These are phyloP conservation scores for Copsychus sechellarum DNA, from an alignment of 2,113 vertebrate species.

Conservation along the genomic window DNA sequence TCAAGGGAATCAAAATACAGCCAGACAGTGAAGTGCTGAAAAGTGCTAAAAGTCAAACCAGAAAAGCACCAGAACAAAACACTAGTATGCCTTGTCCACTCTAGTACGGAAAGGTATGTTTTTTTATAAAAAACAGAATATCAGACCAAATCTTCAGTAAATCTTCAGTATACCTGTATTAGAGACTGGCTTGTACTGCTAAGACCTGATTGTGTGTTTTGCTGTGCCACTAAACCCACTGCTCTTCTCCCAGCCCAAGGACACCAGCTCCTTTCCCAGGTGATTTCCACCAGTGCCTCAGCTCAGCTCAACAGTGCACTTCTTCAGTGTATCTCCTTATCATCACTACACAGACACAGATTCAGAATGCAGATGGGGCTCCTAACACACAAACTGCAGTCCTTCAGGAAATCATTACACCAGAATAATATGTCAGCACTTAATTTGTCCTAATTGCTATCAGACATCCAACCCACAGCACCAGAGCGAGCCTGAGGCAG, in stretches of 20 bases:
- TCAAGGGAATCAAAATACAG: not conserved
- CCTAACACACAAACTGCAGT: not conserved
- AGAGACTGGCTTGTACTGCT: not conserved
- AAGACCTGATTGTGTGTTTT: not conserved
- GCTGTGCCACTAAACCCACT: not conserved
- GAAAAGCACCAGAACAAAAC: not conserved
- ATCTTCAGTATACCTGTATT: not conserved
- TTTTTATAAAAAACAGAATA: not conserved
- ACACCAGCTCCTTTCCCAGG: not conserved
- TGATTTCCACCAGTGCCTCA: not conserved
- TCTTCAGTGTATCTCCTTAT: not conserved
- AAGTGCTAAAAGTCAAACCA: not conserved
- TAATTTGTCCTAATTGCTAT: not conserved
- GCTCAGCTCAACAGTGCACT: not conserved
- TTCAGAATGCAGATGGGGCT: not conserved
- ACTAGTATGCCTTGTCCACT: not conserved
- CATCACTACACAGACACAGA: not conserved
- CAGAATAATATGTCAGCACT: not conserved
- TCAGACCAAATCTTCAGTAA: not conserved
- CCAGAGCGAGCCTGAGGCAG: not conserved
- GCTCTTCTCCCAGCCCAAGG: not conserved
- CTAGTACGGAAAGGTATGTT: not conserved
- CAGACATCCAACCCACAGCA: not conserved
- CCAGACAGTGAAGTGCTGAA: not conserved
- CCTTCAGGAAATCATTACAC: not conserved